These are phyloP conservation scores for Margarornis squamiger DNA, from an alignment of 2,797 vertebrate species.

Conservation along the genomic window DNA sequence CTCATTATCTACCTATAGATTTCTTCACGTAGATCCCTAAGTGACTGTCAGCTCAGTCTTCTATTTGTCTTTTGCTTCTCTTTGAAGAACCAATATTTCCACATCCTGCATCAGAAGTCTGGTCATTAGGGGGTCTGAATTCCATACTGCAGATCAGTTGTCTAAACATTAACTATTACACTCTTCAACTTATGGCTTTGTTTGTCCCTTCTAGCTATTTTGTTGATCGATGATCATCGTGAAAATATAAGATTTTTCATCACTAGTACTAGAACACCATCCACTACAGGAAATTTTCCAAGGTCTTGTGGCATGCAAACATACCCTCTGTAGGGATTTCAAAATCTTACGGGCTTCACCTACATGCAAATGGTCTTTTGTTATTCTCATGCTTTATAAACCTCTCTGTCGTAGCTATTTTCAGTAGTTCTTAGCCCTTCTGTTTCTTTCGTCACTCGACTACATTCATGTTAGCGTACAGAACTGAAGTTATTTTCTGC, in stretches of 20 bases:
- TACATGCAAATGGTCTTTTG: neutral
- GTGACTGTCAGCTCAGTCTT: neutral
- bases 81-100: neutral
- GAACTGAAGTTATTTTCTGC: slow-evolving; percentile 34
- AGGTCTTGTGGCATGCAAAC: neutral
- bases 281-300: neutral
- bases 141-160: neutral
- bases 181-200: neutral
- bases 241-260: neutral
- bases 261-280: neutral
- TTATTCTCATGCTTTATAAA: neutral
- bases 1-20: neutral
- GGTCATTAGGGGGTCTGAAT: neutral
- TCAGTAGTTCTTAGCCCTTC: slow-evolving; percentile 24
- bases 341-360: neutral
- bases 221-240: neutral
- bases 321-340: neutral
- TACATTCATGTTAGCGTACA: neutral
- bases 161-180: neutral
- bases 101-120: neutral
- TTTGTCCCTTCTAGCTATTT: neutral
- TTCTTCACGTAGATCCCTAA: neutral
- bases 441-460: neutral
- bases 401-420: slow-evolving; percentile 2
- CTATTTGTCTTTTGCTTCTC: neutral